Conservation (phyloP, 1,140 invertebrate species). For the Drosophila murphyi region DNA sequence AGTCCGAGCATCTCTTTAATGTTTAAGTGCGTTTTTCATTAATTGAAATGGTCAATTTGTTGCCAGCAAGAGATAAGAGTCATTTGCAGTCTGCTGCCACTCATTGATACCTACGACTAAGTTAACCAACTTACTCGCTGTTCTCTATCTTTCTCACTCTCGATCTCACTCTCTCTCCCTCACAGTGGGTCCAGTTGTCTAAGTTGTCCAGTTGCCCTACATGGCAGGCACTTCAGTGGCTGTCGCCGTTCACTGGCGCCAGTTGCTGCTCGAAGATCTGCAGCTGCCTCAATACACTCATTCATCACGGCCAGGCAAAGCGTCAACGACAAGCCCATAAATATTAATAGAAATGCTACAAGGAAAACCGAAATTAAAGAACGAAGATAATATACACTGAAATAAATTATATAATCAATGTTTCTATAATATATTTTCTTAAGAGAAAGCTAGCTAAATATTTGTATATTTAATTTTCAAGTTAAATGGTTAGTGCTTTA, state of each 20-base stretch:
- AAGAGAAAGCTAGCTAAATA: too few relatives aligned
- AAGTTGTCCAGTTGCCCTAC: slow-evolving; percentile 58
- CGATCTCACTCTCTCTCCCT: slow-evolving; percentile 2
- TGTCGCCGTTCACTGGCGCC: slow-evolving; percentile 62
- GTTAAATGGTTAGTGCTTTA: background rate
- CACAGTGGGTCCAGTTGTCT: background rate
- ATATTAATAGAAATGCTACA: slow-evolving; percentile 49
- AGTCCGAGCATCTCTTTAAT: slow-evolving; percentile 50
- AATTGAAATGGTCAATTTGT: slow-evolving; percentile 82
- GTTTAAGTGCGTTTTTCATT: slow-evolving; percentile 82
- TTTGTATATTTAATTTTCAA: too few relatives aligned
- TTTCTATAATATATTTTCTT: background rate
- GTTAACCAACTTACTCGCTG: slow-evolving; percentile 5
- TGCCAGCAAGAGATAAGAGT: slow-evolving; percentile 60
- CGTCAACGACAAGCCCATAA: slow-evolving; percentile 47
- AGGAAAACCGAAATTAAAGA: background rate
- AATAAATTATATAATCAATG: background rate
- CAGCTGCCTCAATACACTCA: slow-evolving; percentile 52
- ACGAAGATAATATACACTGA: slow-evolving; percentile 26
- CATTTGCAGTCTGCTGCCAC: slow-evolving; percentile 36
- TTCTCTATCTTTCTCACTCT: background rate
- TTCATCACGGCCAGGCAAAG: slow-evolving; percentile 42
- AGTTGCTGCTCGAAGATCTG: slow-evolving; percentile 47
- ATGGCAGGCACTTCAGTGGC: slow-evolving; percentile 64
- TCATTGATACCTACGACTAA: slow-evolving; percentile 24